These are phyloP conservation scores for Stegodyphus mimosarum DNA, from an alignment of 1,140 invertebrate genomes.

Conservation along the genomic window DNA sequence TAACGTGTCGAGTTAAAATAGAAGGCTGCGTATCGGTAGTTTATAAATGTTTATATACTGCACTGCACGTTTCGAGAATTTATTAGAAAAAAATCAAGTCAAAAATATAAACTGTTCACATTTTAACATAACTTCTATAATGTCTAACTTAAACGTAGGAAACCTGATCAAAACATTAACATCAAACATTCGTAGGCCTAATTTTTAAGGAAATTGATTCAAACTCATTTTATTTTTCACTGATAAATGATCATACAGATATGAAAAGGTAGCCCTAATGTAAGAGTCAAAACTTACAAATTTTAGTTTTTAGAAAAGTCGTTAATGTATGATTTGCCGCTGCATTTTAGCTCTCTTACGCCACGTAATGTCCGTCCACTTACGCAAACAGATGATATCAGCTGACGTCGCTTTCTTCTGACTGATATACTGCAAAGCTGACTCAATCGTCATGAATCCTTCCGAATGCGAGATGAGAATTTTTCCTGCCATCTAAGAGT, in stretches of 20 bases:
- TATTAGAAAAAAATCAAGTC: not conserved
- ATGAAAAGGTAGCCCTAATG: not conserved
- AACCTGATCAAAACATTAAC: not conserved
- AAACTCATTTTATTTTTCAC: not conserved
- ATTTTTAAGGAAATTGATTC: not conserved
- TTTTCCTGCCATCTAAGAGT: not conserved
- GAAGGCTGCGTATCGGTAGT: not conserved
- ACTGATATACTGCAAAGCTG: slow-evolving; percentile 12
- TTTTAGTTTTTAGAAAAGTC: slow-evolving; percentile 14
- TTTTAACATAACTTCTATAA: not conserved
- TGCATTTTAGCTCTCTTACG: slow-evolving; percentile 5
- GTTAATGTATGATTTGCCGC: not conserved
- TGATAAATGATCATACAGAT: not conserved
- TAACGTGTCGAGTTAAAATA: not conserved
- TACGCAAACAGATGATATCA: slow-evolving; percentile 2
- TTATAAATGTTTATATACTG: not conserved
- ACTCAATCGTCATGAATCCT: not conserved
- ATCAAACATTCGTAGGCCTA: not conserved
- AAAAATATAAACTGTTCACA: not conserved
- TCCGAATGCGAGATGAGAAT: slow-evolving; percentile 20
- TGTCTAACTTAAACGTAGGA: not conserved
- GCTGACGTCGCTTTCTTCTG: not conserved
- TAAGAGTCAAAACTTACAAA: not conserved
- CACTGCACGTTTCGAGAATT: not conserved
- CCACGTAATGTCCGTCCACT: not conserved